Evolutionary conservation across 2,888 invertebrate genomes (phyloP), one percentile per base, ranked within the genome.

Genomic region (Philereme transversata): DNA sequence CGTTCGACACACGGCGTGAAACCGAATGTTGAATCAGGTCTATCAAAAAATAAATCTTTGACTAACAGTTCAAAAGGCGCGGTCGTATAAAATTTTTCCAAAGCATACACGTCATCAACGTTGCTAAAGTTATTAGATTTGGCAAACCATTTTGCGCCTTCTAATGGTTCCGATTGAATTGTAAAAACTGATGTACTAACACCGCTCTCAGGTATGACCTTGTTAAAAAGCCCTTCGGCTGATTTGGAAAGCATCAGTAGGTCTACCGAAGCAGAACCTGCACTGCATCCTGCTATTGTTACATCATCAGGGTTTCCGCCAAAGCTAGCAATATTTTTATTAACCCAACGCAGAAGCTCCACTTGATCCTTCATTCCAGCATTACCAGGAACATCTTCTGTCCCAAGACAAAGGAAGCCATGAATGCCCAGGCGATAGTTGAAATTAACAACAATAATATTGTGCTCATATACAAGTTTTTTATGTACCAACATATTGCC

Each of bases 301-400:
- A 88, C 78, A 52, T 87, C 86, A 36, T 83, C 60, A 40, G 88
- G 82, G 34, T 87, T 82, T 0, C 88, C 88, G 9, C 86, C 83
- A 50, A 85, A 88, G 3, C 56, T 69, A 0, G 72, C 83, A 51
- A 88, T 86, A 58, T 88, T 87, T 5, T 69, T 70, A 47, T 83
- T 73, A 0, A 85, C 79, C 85, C 84, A 85, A 0, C 73, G 75
- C 8, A 87, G 70, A 34, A 83, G 65, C 0, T 83, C 80, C 1
- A 88, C 76, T 68, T 86, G 85, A 56, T 88, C 88, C 65, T 88
- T 88, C 76, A 87, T 74, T 4, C 84, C 88, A 33, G 87, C 88
- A 51, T 88, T 87, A 0, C 88, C 88, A 0, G 87, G 87, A 50
- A 72, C 71, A 48, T 74, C 77, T 57, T 77, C 69, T 8, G 86